phyloP scores from a whole-genome alignment of 1,140 invertebrate genomes.

The Drosophila asahinai region DNA sequence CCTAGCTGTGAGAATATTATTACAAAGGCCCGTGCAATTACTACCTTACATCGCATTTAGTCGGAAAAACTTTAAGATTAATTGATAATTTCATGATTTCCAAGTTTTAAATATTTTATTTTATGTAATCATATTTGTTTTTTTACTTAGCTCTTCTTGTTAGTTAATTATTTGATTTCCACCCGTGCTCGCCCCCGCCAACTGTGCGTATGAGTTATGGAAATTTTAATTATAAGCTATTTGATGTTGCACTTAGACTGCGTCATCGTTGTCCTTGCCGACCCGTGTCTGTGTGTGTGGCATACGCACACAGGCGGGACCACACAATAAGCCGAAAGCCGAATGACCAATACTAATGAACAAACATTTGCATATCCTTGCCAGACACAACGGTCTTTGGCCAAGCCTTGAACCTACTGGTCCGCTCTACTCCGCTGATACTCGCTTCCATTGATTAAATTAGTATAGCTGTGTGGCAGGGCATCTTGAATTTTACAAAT shows the following conservation, averaged over 20 bases:
- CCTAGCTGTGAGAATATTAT: no score
- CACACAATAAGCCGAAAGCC: slow-evolving; percentile 57
- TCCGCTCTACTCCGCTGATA: background rate
- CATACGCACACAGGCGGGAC: slow-evolving; percentile 19
- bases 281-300: background rate
- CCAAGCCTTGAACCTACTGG: slow-evolving; percentile 9
- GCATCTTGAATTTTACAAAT: slow-evolving; percentile 24
- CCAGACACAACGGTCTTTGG: slow-evolving; percentile 43
- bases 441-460: slow-evolving; percentile 27
- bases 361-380: slow-evolving; percentile 59
- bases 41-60: background rate
- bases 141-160: background rate
- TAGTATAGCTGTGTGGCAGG: background rate
- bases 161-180: slow-evolving; percentile 29
- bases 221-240: slow-evolving; percentile 63
- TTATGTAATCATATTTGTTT: no score
- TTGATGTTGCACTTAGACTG: slow-evolving; percentile 63
- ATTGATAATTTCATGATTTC: background rate
- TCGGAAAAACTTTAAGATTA: no score
- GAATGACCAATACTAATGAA: slow-evolving; percentile 62
- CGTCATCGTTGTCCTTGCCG: slow-evolving; percentile 51
- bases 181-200: slow-evolving; percentile 9
- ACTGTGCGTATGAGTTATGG: slow-evolving; percentile 56
- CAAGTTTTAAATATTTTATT: background rate
- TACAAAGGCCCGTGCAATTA: no score